Base-by-base conservation (phyloP, 1,140 invertebrate genomes). In the Zaprionus vittiger region DNA sequence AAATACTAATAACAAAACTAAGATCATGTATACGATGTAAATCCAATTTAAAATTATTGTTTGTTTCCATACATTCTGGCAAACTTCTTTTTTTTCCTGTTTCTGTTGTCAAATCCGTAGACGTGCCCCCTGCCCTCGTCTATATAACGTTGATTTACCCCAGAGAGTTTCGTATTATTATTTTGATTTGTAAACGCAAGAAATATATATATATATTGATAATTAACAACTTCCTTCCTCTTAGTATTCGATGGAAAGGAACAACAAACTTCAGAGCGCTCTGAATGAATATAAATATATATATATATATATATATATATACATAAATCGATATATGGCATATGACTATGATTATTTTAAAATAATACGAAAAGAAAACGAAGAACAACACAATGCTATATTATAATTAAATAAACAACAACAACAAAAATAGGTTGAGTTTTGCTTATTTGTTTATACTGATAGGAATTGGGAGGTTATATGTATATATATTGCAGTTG, bases 1-100 rank as follows among this genome's bases (percentile, higher is more conserved):
- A 34, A 34, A 34, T 34, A 38, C 37, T 38, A 38, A 41, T 37
- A 56, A 69, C 47, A 52, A 52, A 20, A 22, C 47, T 61, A 61
- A 66, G 68, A 68, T 22, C 61, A 80, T 79, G 79, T 81, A 81
- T 81, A 81, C 79, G 79, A 81, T 81, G 79, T 81, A 81, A 81
- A 81, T 81, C 79, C 74, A 81, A 81, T 81, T 81, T 80, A 77
- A 60, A 80, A 63, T 34, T 62, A 62, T 64, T 49, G 67, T 47
- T 60, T 22, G 22, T 64, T 64, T 26, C 6, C 61, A 5, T 24
- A 22, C 38, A 17, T 28, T 62, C 17, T 26, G 15, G 15, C 14
- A n/a, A 24, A 12, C 12, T 56, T 24, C 20, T 56, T 24, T 24
- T 55, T n/a, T 56, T 59, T 31, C 24, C 22, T 20, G 38, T 67